A percentile compares a stretch with the other conserved stretches of the same genome.
Conservation (phyloP, 2,888 invertebrate species). For the Stenotaenia linearis region DNA sequence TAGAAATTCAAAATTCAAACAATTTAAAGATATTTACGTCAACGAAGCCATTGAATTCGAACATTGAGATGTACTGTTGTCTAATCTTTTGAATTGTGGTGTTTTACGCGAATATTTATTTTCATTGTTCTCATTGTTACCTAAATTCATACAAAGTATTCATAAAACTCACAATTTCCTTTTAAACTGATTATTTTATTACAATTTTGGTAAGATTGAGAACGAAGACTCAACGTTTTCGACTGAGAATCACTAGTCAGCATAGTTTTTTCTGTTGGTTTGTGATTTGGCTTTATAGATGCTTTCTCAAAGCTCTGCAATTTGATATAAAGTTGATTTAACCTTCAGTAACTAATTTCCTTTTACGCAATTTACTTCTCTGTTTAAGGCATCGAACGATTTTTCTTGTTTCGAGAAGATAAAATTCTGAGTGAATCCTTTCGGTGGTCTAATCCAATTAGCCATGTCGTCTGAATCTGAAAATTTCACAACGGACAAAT, state of each 20-base stretch:
- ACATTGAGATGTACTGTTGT: neutral
- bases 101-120: neutral
- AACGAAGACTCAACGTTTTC: neutral
- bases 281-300: too few relatives aligned
- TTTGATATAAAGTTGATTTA: too few relatives aligned
- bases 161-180: neutral
- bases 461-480: neutral
- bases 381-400: neutral
- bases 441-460: neutral
- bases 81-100: neutral
- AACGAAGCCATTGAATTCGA: neutral
- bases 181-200: neutral
- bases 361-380: too few relatives aligned
- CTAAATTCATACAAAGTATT: neutral
- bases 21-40: neutral
- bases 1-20: neutral
- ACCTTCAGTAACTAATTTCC: too few relatives aligned
- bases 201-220: neutral
- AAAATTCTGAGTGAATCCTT: neutral
- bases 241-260: neutral
- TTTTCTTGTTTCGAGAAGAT: neutral
- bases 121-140: neutral
- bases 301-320: too few relatives aligned
- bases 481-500: neutral
- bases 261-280: too few relatives aligned